phyloP scores from a whole-genome alignment of 2,888 invertebrate genomes.

The Eulithis prunata region DNA sequence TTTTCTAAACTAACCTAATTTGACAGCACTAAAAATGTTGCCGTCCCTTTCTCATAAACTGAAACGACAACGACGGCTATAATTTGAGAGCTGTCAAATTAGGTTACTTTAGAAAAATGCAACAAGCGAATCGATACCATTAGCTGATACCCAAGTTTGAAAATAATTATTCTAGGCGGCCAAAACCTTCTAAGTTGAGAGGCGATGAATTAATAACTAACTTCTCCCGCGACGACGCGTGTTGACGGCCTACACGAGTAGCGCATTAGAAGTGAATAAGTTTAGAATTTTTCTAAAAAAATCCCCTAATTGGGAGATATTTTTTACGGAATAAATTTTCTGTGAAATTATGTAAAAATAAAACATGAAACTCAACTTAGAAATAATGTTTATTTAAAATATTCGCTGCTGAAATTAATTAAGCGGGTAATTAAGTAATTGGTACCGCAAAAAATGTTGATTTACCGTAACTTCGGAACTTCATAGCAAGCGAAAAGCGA shows the following conservation, averaged over 20 bases:
- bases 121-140: too few species aligned
- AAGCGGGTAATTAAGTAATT: background rate
- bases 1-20: too few species aligned
- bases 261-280: conserved; percentile 77
- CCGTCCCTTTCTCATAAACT: too few species aligned
- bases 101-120: too few species aligned
- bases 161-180: conserved; percentile 61
- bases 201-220: conserved; percentile 81
- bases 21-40: too few species aligned
- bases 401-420: conserved; percentile 24
- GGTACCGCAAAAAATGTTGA: conserved; percentile 2
- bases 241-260: conserved; percentile 83
- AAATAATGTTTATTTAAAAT: conserved; percentile 33
- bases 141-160: conserved; percentile 33
- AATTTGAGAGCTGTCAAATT: too few species aligned
- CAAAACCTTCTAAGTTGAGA: conserved; percentile 72
- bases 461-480: conserved; percentile 1
- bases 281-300: conserved; percentile 67
- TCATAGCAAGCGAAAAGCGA: background rate
- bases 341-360: conserved; percentile 45
- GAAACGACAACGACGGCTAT: too few species aligned
- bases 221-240: conserved; percentile 81
- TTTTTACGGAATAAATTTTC: conserved; percentile 46
- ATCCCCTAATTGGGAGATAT: conserved; percentile 57
- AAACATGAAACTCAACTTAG: conserved; percentile 48